These are phyloP conservation scores for Ennomos fuscantarius DNA, from an alignment of 2,888 invertebrate genomes.

Conservation along the genomic window DNA sequence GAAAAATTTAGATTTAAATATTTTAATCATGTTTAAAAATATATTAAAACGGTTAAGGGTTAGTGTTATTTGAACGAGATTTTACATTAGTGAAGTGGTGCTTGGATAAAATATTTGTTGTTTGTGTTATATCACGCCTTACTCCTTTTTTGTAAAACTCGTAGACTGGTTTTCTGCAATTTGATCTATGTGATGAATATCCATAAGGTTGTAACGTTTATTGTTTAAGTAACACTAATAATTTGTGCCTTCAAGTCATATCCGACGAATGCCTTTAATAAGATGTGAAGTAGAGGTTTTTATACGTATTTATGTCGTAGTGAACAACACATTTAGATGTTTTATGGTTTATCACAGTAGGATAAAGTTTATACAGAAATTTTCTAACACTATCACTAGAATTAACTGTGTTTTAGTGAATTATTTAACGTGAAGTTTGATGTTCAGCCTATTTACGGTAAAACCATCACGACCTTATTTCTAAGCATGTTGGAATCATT, in stretches of 20 bases:
- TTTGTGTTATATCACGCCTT: slow-evolving; percentile 44
- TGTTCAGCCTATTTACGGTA: slow-evolving; percentile 39
- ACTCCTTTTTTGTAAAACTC: slow-evolving; percentile 26
- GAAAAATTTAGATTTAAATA: slow-evolving; percentile 62
- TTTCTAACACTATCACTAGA: slow-evolving; percentile 41
- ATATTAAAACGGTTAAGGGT: slow-evolving; percentile 67
- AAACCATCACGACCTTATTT: slow-evolving; percentile 52
- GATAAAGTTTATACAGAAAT: slow-evolving; percentile 51
- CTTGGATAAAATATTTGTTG: slow-evolving; percentile 58
- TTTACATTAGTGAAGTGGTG: slow-evolving; percentile 65
- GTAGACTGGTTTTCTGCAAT: slow-evolving; percentile 54
- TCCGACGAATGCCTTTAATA: slow-evolving; percentile 78
- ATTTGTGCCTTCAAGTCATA: slow-evolving; percentile 83
- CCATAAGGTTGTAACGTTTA: slow-evolving; percentile 55
- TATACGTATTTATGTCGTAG: slow-evolving; percentile 68
- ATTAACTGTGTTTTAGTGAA: slow-evolving; percentile 25
- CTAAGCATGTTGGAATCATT: slow-evolving; percentile 77
- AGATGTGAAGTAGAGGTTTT: slow-evolving; percentile 71
- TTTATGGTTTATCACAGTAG: slow-evolving; percentile 59
- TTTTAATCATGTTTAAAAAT: slow-evolving; percentile 64
- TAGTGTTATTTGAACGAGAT: slow-evolving; percentile 61
- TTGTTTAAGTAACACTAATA: slow-evolving; percentile 55
- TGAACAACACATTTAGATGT: slow-evolving; percentile 59
- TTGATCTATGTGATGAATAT: slow-evolving; percentile 55
- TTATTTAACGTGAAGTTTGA: slow-evolving; percentile 42